Percentiles rank a stretch among this genome's conserved stretches.
Evolutionary conservation across 1,140 invertebrate species (phyloP).

Genomic region (Leptopilina boulardi): DNA sequence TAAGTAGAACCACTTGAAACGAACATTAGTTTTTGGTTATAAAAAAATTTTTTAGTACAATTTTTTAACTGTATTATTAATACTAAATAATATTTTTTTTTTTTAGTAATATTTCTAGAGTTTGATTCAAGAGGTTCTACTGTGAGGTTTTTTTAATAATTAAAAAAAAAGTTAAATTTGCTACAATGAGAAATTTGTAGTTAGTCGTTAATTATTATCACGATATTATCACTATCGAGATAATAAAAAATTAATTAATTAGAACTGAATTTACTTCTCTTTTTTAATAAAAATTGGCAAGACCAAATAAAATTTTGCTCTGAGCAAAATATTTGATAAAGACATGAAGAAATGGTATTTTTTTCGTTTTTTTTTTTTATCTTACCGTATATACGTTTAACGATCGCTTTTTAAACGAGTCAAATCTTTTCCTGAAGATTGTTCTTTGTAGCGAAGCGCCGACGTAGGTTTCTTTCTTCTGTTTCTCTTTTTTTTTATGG

Average conservation of each 20-base stretch:
- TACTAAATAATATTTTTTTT: not conserved
- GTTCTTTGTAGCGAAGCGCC: not conserved
- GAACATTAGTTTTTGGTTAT: slow-evolving; percentile 1
- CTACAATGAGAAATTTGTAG: slow-evolving; percentile 47
- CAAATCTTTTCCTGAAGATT: not conserved
- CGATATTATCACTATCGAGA: slow-evolving; percentile 33
- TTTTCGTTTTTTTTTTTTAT: not conserved
- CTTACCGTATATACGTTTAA: not conserved
- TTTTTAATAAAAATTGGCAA: slow-evolving; percentile 47
- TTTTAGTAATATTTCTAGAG: not conserved
- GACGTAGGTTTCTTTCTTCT: not conserved
- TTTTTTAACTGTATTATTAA: not conserved
- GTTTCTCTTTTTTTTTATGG: slow-evolving; percentile 9
- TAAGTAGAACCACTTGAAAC: not conserved
- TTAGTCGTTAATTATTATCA: slow-evolving; percentile 47
- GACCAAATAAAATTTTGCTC: slow-evolving; percentile 37
- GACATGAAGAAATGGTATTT: not conserved
- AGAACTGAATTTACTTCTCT: not conserved
- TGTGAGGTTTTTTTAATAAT: not conserved
- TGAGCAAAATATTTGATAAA: slow-evolving; percentile 1
- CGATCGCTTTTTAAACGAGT: not conserved
- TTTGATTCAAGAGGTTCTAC: not conserved
- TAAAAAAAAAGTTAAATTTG: slow-evolving; percentile 34
- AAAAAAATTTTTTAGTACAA: not conserved
- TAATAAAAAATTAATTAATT: not conserved